phyloP scores from a whole-genome alignment of 1,140 invertebrate species.

The Pseudoatta argentina region DNA sequence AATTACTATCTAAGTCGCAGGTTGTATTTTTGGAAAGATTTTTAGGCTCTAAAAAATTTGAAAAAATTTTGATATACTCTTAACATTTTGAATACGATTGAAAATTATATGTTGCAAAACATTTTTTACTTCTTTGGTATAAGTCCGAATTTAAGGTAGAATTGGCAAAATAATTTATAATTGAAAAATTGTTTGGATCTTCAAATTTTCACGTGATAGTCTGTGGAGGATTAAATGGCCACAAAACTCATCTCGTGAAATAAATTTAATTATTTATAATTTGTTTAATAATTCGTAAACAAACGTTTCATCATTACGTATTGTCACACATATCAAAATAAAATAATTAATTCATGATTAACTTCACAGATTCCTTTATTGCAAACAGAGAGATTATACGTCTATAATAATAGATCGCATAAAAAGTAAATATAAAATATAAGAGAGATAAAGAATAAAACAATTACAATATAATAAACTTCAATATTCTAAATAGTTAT shows the following conservation, averaged over 20 bases:
- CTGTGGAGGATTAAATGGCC: background rate
- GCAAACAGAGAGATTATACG: background rate
- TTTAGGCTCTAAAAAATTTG: too few species aligned
- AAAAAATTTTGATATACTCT: too few species aligned
- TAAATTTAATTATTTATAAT: background rate
- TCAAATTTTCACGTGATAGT: too few species aligned
- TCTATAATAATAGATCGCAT: too few species aligned
- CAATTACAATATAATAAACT: conserved; percentile 12
- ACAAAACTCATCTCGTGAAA: background rate
- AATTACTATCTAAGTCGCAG: background rate
- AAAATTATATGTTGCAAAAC: too few species aligned
- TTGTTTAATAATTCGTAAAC: background rate
- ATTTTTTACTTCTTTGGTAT: too few species aligned
- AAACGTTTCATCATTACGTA: background rate
- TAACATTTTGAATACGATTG: too few species aligned
- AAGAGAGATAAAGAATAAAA: background rate
- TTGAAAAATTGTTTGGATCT: too few species aligned
- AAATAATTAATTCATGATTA: conserved; percentile 24
- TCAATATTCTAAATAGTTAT: conserved; percentile 26
- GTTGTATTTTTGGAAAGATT: background rate
- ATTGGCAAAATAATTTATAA: too few species aligned
- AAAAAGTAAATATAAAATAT: background rate
- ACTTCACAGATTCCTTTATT: background rate
- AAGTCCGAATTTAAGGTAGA: too few species aligned
- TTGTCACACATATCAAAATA: background rate